Conservation (phyloP, 2,797 vertebrate genomes). For the Acanthornis magna region DNA sequence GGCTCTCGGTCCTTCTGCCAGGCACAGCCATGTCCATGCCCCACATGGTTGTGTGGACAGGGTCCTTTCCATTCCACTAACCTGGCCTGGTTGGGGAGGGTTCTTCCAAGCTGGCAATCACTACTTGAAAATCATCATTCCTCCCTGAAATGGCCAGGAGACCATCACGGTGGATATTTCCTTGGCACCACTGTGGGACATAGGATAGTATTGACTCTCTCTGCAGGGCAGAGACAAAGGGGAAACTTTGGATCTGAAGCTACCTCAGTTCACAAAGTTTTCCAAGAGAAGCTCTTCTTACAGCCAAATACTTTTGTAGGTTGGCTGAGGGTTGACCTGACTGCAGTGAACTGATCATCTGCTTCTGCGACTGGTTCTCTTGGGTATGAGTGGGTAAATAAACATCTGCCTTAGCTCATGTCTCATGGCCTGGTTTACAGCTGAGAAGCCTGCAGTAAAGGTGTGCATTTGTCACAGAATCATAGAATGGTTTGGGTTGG, state of each 20-base stretch:
- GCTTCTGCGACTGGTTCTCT: not conserved
- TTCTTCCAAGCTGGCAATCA: not conserved
- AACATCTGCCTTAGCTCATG: not conserved
- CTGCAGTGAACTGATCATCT: not conserved
- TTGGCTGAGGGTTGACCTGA: not conserved
- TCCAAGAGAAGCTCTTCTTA: not conserved
- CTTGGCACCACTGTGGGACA: not conserved
- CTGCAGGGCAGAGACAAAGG: not conserved
- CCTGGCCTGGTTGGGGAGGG: not conserved
- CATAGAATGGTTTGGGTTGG: not conserved
- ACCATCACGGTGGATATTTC: fast-evolving
- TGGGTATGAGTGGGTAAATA: not conserved
- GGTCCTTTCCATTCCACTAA: not conserved
- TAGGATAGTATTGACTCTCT: not conserved
- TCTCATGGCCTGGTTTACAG: not conserved
- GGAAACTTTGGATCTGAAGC: not conserved
- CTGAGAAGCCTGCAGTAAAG: not conserved
- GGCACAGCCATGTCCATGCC: not conserved
- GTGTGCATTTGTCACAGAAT: not conserved
- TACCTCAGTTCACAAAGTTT: not conserved
- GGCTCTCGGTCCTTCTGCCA: not conserved
- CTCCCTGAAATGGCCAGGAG: not conserved
- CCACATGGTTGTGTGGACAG: not conserved
- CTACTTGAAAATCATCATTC: not conserved
- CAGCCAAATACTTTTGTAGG: not conserved